A percentile compares a stretch with the other conserved stretches of the same genome.
Conservation (phyloP, 1,140 invertebrate genomes). For the Drosophila suzukii region DNA sequence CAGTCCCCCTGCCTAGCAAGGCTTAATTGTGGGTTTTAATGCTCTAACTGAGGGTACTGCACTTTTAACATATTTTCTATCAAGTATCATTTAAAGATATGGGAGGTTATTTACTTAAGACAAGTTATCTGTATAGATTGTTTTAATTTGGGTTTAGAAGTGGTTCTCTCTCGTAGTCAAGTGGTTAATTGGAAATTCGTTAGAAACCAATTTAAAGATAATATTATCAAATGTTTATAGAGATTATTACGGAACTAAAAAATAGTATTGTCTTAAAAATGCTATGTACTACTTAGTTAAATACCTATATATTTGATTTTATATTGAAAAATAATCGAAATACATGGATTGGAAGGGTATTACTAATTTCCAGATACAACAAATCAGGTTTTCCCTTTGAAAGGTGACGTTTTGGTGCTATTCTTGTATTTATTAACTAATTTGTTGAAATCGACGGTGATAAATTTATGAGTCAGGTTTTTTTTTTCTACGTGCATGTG, state of each 20-base stretch:
- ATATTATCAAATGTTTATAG: no score
- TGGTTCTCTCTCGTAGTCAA: no score
- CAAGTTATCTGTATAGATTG: not conserved
- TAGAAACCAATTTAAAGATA: no score
- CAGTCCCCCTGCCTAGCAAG: conserved; percentile 7
- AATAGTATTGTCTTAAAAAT: no score
- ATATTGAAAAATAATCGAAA: not conserved
- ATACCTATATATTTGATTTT: no score
- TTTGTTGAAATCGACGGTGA: conserved; percentile 56
- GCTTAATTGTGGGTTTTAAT: conserved; percentile 17
- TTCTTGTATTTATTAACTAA: conserved; percentile 66
- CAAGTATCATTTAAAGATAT: no score
- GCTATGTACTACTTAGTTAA: no score
- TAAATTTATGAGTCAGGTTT: conserved; percentile 50
- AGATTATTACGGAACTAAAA: not conserved
- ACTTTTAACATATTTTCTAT: not conserved
- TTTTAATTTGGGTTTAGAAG: not conserved
- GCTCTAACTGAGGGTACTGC: not conserved
- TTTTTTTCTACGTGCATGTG: not conserved
- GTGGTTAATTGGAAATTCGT: no score
- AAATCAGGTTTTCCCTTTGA: conserved; percentile 9
- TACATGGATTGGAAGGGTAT: not conserved
- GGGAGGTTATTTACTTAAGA: not conserved
- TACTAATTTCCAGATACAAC: no score
- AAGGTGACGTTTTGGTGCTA: conserved; percentile 53